phyloP scores from a whole-genome alignment of 2,888 invertebrate genomes.

The Cordylochernes scorpioides region DNA sequence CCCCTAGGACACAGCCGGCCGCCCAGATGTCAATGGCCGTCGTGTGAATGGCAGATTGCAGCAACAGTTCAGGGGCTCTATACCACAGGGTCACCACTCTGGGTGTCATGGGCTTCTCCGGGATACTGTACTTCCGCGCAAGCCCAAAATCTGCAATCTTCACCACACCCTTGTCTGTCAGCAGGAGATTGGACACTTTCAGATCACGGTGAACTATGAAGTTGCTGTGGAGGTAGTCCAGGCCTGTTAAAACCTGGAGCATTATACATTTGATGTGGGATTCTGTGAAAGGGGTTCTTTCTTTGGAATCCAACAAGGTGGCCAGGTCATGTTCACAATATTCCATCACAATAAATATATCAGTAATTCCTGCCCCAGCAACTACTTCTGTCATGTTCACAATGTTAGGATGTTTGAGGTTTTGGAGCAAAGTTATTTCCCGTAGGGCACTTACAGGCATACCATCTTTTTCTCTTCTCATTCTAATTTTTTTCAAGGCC shows the following conservation, averaged over 20 bases:
- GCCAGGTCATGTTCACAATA: slow-evolving; percentile 96
- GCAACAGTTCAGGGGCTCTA: slow-evolving; percentile 69
- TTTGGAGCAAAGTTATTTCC: slow-evolving; percentile 70
- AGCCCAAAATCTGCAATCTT: slow-evolving; percentile 96
- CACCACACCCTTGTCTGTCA: slow-evolving; percentile 89
- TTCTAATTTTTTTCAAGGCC: too few species aligned
- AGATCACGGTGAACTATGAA: slow-evolving; percentile 70
- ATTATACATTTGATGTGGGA: slow-evolving; percentile 93
- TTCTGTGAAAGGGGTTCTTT: slow-evolving; percentile 78
- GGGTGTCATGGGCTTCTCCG: slow-evolving; percentile 71
- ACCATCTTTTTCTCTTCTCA: too few species aligned
- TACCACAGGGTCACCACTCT: slow-evolving; percentile 86
- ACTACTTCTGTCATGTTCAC: slow-evolving; percentile 78
- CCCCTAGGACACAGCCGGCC: slow-evolving; percentile 36
- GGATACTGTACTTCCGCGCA: slow-evolving; percentile 65
- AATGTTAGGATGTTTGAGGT: slow-evolving; percentile 70
- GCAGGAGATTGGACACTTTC: slow-evolving; percentile 80
- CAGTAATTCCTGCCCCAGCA: slow-evolving; percentile 48
- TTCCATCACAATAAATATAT: slow-evolving; percentile 87
- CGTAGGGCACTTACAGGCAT: slow-evolving; percentile 74
- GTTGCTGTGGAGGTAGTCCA: slow-evolving; percentile 68
- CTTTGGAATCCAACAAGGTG: slow-evolving; percentile 81
- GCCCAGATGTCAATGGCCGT: slow-evolving; percentile 98
- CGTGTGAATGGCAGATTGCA: slow-evolving; percentile 68
- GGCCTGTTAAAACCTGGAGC: slow-evolving; percentile 64